Evolutionary conservation across 2,888 invertebrate genomes (phyloP).

Genomic region (Epinotia nisella): DNA sequence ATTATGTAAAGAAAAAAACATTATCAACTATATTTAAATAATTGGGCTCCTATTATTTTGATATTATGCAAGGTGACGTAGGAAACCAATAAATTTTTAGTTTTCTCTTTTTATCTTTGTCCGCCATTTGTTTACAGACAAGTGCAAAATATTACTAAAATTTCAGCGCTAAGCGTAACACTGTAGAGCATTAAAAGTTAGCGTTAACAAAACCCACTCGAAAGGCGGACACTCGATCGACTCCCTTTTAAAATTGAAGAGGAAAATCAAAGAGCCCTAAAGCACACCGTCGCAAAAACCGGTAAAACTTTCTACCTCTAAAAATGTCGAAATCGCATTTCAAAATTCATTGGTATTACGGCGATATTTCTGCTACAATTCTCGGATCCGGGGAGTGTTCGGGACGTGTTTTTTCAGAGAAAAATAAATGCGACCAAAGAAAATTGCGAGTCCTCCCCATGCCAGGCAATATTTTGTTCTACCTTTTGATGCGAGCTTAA

Average conservation of each 20-base stretch:
- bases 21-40: too few species aligned
- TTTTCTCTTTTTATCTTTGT: too few species aligned
- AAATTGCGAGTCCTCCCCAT: constrained; percentile 40
- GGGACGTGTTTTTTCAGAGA: constrained; percentile 36
- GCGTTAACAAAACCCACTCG: constrained; percentile 4
- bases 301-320: constrained; percentile 28
- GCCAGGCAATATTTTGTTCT: constrained; percentile 43
- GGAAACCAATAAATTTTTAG: too few species aligned
- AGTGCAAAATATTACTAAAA: background rate
- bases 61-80: too few species aligned
- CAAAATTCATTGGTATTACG: constrained; percentile 41
- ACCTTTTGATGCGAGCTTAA: constrained; percentile 45
- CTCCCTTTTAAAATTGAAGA: constrained; percentile 15
- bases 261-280: constrained; percentile 25
- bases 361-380: constrained; percentile 40
- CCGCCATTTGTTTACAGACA: too few species aligned
- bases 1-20: too few species aligned
- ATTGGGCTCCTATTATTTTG: too few species aligned
- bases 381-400: constrained; percentile 22
- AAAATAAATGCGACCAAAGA: constrained; percentile 45
- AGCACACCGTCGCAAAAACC: constrained; percentile 26
- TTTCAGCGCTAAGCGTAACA: background rate
- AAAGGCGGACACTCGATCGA: constrained; percentile 14
- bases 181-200: constrained; percentile 8
- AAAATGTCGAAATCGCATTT: constrained; percentile 43